Base-by-base conservation (phyloP, 2,113 vertebrate species). In the Pteronura brasiliensis region DNA sequence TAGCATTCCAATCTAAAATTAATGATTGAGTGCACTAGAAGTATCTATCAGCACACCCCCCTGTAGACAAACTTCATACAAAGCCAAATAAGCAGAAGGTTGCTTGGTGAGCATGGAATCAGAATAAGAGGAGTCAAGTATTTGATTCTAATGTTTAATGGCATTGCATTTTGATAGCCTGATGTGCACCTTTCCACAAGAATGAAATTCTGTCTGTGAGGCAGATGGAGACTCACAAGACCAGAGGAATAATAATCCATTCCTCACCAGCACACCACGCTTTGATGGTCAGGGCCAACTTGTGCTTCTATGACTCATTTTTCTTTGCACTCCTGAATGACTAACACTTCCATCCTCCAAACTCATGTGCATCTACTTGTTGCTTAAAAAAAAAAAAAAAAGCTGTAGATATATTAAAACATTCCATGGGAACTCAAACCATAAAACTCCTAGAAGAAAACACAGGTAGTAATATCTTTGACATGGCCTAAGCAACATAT, bases 51-150 rank as follows among this genome's bases (percentile, higher is more conserved):
- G 74, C 7, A 42, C 18, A 59, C 31, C 57, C 36, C 31, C 36
- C 36, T 39, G 63, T 31, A 59, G 36, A 57, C 10, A 83, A 86
- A 44, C 3, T 74, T 12, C 55, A 59, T 9, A 59, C 39, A 88
- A 90, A 88, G 89, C 86, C 96, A 81, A 88, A 52, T 20, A 80
- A 88, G 55, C 93, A 93, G 85, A 97, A 76, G 76, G 76, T 23
- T 90, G 89, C 92, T 93, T 79, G 39, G 44, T 79, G 61, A 96
- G 59, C 61, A 18, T 44, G 42, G 65, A 90, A 29, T 77, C 72
- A 92, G 31, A 90, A 57, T 71, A 42, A 93, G n/a, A 15, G 15
- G 47, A 42, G 47, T 67, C 52, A 67, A 15, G 42, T 72, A 57
- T 91, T 88, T 91, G 82, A 91, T 72, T 91, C 47, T 91, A 80